A percentile compares a stretch with the other conserved stretches of the same genome.
These are phyloP conservation scores for Opisthocomus hoazin DNA, from an alignment of 2,113 vertebrate species.

Conservation along the genomic window DNA sequence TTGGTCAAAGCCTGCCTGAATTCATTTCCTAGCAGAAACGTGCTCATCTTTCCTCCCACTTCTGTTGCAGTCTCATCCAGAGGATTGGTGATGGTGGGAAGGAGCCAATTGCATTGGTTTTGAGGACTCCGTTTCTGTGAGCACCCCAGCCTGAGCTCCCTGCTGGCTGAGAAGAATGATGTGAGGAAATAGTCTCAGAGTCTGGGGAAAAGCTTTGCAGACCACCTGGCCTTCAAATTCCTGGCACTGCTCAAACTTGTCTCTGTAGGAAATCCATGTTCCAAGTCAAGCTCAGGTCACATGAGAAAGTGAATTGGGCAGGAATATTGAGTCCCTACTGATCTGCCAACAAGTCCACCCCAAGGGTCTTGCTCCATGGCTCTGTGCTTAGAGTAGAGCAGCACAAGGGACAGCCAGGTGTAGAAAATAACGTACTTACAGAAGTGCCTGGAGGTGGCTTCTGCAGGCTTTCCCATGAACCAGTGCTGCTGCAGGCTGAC, in stretches of 20 bases:
- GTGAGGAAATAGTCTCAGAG: slow-evolving; percentile 19
- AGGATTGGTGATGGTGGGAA: not conserved
- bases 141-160: not conserved
- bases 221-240: slow-evolving; percentile 53
- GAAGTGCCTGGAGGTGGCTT: slow-evolving; percentile 39
- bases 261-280: slow-evolving; percentile 56
- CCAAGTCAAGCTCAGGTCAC: slow-evolving; percentile 56
- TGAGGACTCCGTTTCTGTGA: slow-evolving; percentile 14
- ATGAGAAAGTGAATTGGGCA: slow-evolving; percentile 61
- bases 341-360: slow-evolving; percentile 58
- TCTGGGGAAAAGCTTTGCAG: slow-evolving; percentile 42
- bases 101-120: not conserved
- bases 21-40: slow-evolving; percentile 10
- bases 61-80: not conserved
- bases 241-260: slow-evolving; percentile 35
- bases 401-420: slow-evolving; percentile 16
- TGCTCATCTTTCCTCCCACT: slow-evolving; percentile 44
- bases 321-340: slow-evolving; percentile 24
- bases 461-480: not conserved
- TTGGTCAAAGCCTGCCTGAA: slow-evolving; percentile 39
- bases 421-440: not conserved
- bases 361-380: slow-evolving; percentile 34
- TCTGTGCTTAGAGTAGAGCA: slow-evolving; percentile 43
- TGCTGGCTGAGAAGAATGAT: slow-evolving; percentile 27
- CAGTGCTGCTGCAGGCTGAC: not conserved